Base-by-base conservation (phyloP, 1,140 invertebrate species). In the Lordiphosa mommai region DNA sequence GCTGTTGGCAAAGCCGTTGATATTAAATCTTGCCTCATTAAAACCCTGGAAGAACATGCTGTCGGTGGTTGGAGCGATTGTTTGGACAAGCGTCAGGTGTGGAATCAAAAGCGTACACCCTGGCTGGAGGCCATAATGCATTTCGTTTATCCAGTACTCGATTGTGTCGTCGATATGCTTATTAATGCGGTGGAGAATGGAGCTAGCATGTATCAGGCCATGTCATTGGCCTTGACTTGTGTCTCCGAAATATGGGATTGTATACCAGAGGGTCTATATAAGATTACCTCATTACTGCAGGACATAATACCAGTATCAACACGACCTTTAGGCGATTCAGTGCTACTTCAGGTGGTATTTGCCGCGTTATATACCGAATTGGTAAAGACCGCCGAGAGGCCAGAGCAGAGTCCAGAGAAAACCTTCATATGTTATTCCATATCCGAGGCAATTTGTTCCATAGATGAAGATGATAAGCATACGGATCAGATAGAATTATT, bases 391-490 rank as follows among this genome's bases (percentile, higher is more conserved):
- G 90, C 91, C 38, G 82, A 88, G 5, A 53, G 67, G 56, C 90
- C 90, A 48, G 89, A 90, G 51, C 90, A 89, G 52, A 65, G 72
- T 61, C 57, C 65, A 2, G 60, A 64, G 3, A 88, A 80, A 51
- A 77, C 61, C 40, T 88, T 68, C 64, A 91, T 55, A 74, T 91
- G 86, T 2, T 89, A 91, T 9, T 92, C 93, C 0, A 87, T 95
- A 0, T 93, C 93, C 0, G 95, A 96, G 87, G 92, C 93, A 0
- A 90, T 95, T 7, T 95, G 94, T 70, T 93, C 92, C n/a, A 92
- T 94, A 23, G 94, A 95, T 72, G 93, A 94, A 64, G 92, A 94
- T 38, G 92, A 94, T 67, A 94, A 94, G 65, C 93, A 95, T 53
- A 93, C 92, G 0, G 90, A 92, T 44, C 92, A 94, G 68, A 93